phyloP scores from a whole-genome alignment of 2,113 vertebrate genomes.

The Vimba vimba region DNA sequence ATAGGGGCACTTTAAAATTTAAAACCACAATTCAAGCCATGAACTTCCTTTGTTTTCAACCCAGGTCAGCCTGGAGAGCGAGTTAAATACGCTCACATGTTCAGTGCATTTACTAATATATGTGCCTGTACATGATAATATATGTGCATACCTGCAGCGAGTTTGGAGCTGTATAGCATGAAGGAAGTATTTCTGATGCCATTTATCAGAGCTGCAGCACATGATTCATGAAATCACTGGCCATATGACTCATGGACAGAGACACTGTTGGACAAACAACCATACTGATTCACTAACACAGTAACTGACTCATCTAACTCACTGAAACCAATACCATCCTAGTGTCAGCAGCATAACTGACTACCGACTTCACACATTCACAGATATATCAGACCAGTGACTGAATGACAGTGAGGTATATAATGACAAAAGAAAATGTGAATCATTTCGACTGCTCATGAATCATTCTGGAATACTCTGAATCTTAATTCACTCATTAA shows the following conservation, averaged over 20 bases:
- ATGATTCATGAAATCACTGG: constrained; percentile 48
- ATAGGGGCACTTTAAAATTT: too few species aligned
- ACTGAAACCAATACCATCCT: constrained; percentile 22
- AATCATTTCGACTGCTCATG: background rate
- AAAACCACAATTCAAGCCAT: background rate
- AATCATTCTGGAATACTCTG: background rate
- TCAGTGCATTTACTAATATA: background rate
- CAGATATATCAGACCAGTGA: background rate
- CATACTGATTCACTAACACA: constrained; percentile 46
- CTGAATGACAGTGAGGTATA: constrained; percentile 22
- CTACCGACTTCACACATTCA: constrained; percentile 11
- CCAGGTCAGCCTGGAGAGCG: background rate
- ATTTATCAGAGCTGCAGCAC: constrained; percentile 6
- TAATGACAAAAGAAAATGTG: background rate
- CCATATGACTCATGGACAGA: constrained; percentile 49
- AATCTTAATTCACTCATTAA: constrained; percentile 3
- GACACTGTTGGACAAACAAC: constrained; percentile 46
- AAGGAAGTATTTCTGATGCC: background rate
- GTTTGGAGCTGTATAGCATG: background rate
- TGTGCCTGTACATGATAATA: background rate
- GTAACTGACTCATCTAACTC: constrained; percentile 46
- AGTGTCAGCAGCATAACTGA: background rate
- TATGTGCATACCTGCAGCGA: background rate
- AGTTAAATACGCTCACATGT: background rate
- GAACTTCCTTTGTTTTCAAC: background rate